Evolutionary conservation across 2,113 vertebrate species (phyloP).

Genomic region (Cinclus cinclus): DNA sequence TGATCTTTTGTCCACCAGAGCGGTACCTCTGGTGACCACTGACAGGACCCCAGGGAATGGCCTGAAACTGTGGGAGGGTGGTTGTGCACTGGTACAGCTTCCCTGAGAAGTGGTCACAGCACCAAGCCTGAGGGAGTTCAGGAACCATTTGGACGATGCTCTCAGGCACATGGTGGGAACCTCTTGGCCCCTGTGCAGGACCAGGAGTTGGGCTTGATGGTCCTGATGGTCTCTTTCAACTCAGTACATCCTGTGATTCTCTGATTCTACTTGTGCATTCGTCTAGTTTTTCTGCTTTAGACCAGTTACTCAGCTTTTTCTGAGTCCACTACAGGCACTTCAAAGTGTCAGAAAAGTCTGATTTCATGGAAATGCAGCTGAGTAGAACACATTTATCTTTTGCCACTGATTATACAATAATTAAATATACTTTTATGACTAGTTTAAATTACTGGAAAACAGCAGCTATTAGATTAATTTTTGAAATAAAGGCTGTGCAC

Average conservation of each 20-base stretch:
- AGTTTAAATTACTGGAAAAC: constrained; percentile 17
- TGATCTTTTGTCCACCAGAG: not conserved
- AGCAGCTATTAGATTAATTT: constrained; percentile 19
- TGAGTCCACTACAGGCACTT: not conserved
- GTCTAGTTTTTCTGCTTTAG: constrained; percentile 7
- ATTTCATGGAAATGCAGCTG: constrained; percentile 1
- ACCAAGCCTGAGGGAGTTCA: not conserved
- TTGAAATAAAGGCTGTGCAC: not conserved
- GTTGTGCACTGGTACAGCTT: not conserved
- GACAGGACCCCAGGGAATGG: fast-evolving
- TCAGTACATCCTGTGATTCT: not conserved
- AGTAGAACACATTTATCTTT: constrained; percentile 18
- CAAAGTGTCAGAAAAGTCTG: constrained; percentile 22
- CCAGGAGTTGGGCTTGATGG: not conserved
- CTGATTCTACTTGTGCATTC: not conserved
- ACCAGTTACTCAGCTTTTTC: not conserved
- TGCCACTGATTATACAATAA: constrained; percentile 31
- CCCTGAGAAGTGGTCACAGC: not conserved
- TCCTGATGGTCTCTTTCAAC: not conserved
- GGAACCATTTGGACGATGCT: not conserved
- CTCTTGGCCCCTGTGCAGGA: not conserved
- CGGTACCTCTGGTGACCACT: no score
- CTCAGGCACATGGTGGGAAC: not conserved
- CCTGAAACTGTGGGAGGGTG: not conserved
- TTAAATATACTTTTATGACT: constrained; percentile 17